Percentiles rank a stretch among this genome's conserved stretches.
Evolutionary conservation across 2,797 vertebrate genomes (phyloP).

Genomic region (Sebastes taczanowskii): DNA sequence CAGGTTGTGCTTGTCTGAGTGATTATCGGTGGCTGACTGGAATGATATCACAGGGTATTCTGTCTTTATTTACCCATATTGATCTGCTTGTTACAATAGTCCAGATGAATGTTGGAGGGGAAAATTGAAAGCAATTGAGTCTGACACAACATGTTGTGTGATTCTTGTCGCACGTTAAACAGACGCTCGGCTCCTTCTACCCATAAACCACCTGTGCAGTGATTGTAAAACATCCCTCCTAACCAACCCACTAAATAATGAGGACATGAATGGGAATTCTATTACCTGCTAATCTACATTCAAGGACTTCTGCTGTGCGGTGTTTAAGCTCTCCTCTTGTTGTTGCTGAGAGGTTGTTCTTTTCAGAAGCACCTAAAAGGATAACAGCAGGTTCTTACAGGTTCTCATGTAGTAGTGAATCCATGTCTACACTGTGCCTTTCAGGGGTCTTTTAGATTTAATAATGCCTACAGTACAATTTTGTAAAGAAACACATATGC

Average conservation of each 20-base stretch:
- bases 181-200: conserved; percentile 57
- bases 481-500: background rate
- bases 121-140: conserved; percentile 76
- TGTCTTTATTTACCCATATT: conserved; percentile 78
- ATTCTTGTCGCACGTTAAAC: conserved; percentile 67
- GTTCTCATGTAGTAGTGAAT: background rate
- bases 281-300: conserved; percentile 65
- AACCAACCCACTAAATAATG: conserved; percentile 56
- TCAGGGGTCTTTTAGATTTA: background rate
- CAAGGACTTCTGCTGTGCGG: conserved; percentile 43
- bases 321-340: background rate
- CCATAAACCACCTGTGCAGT: conserved; percentile 66
- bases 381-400: background rate
- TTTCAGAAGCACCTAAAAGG: background rate
- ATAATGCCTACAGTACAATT: background rate
- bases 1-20: conserved; percentile 48
- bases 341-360: conserved; percentile 4
- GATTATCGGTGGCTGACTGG: conserved; percentile 56
- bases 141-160: conserved; percentile 61
- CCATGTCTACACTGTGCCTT: background rate
- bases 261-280: conserved; percentile 63
- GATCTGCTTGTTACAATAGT: conserved; percentile 74
- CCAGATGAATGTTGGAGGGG: conserved; percentile 67
- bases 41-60: conserved; percentile 62
- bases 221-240: conserved; percentile 58